Conservation (phyloP, 2,888 invertebrate genomes). For the Euplexia lucipara region DNA sequence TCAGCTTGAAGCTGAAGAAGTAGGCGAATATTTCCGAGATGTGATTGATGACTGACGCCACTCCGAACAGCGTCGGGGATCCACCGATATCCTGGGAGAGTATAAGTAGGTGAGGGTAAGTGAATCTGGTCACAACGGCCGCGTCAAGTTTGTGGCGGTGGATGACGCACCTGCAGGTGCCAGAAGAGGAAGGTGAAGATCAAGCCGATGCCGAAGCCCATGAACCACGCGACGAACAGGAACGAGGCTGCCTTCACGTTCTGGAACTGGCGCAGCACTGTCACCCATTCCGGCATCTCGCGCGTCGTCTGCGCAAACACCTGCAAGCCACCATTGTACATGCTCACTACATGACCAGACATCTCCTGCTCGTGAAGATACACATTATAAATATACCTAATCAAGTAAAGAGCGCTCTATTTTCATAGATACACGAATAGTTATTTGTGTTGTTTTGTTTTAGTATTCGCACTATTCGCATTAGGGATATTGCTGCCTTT, state of each 20-base stretch:
- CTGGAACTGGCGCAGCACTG: conserved; percentile 97
- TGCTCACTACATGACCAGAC: no score
- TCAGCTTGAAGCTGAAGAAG: conserved; percentile 99
- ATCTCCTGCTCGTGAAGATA: no score
- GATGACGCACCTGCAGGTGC: conserved; percentile 96
- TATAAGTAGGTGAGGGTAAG: not conserved
- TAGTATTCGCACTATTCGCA: no score
- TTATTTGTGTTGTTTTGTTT: no score
- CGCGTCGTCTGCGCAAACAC: conserved; percentile 97
- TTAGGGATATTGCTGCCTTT: no score
- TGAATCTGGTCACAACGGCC: not conserved
- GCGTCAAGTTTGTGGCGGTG: not conserved
- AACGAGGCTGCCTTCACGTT: conserved; percentile 97
- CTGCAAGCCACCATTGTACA: conserved; percentile 66
- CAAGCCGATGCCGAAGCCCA: conserved; percentile 99
- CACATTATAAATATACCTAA: no score
- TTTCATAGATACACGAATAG: no score
- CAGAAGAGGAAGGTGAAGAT: conserved; percentile 99
- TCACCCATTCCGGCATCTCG: conserved; percentile 98
- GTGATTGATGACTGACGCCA: conserved; percentile 99
- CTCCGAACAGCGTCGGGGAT: conserved; percentile 98
- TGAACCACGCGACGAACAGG: conserved; percentile 99
- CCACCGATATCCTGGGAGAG: conserved; percentile 96
- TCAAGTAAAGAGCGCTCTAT: no score
- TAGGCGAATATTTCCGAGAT: conserved; percentile 99